Evolutionary conservation across 2,888 invertebrate species (phyloP), one percentile per base, ranked within the genome.

Genomic region (Molanna angustata): DNA sequence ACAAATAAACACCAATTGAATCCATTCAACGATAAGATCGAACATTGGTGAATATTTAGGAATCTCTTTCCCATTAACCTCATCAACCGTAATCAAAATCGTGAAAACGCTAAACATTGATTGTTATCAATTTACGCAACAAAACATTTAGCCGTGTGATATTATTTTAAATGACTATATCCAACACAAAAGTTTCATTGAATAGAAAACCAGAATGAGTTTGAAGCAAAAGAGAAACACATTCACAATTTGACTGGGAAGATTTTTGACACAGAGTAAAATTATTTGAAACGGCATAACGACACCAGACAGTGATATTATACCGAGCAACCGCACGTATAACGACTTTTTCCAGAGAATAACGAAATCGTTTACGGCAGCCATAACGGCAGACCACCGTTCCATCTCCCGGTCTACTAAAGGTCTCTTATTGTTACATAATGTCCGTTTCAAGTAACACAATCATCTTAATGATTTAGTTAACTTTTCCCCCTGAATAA

Each of bases 361-460:
- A 27, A 27, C 27, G 27, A 27, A 27, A 27, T 27, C 27, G 27
- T 27, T 27, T 27, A 27, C 27, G 27, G 27, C 27, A 4, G 27
- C 27, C 27, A 27, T 27, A 7, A 27, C 27, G 27, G 11, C 11
- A 27, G 27, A 27, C 27, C 27, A 27, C 27, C 4, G 27, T 11
- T 11, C 4, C 11, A 7, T 27, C 27, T 4, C 27, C 11, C 27
- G 4, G 6, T 4, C 27, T 27, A 4, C 27, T 27, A 27, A 27
- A 27, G 4, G 27, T 27, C 27, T 37, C 37, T 47, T 47, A 47
- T 47, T 47, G 47, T 47, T 47, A 33, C 47, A 33, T 47, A 37
- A 47, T 21, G 39, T 47, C 47, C 47, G 47, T 47, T 47, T 37
- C 33, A 16, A 19, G 33, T 22, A 47, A 47, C 47, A 47, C 47